A percentile compares a stretch with the other conserved stretches of the same genome.
These are phyloP conservation scores for Morelia viridis DNA, from an alignment of 2,797 vertebrate species.

Conservation along the genomic window DNA sequence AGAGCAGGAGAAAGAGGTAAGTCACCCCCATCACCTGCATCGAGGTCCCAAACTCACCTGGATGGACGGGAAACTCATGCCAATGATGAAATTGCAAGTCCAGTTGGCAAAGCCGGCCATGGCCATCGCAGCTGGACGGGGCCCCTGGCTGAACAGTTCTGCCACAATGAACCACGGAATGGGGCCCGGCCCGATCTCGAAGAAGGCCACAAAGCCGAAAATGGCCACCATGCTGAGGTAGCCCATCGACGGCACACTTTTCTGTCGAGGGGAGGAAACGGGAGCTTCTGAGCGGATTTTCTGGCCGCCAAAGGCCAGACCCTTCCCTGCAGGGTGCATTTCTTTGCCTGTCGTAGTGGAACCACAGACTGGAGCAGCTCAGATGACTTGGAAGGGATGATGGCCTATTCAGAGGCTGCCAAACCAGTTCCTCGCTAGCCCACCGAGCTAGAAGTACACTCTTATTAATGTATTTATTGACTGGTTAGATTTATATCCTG, in stretches of 20 bases:
- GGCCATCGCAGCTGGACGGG: conserved; percentile 88
- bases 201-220: conserved; percentile 91
- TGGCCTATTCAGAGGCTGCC: too few species aligned
- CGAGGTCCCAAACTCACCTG: conserved; percentile 76
- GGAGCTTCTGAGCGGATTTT: too few species aligned
- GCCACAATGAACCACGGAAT: conserved; percentile 95
- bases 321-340: too few species aligned
- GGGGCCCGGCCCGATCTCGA: conserved; percentile 89
- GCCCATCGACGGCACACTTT: conserved; percentile 82
- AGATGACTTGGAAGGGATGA: too few species aligned
- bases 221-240: conserved; percentile 86
- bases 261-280: conserved; percentile 66
- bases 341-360: too few species aligned
- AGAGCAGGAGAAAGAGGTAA: too few species aligned
- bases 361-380: too few species aligned
- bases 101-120: conserved; percentile 88
- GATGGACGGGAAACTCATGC: conserved; percentile 88
- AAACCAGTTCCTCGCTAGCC: too few species aligned
- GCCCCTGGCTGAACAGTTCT: conserved; percentile 90
- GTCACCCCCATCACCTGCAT: too few species aligned
- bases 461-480: too few species aligned
- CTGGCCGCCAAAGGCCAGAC: background rate
- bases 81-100: conserved; percentile 90
- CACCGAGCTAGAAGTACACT: too few species aligned
- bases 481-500: too few species aligned